A percentile compares a stretch with the other conserved stretches of the same genome.
Evolutionary conservation across 35 echinoderm and acorn worm species (phyloP).

Genomic region (Diadema setosum): DNA sequence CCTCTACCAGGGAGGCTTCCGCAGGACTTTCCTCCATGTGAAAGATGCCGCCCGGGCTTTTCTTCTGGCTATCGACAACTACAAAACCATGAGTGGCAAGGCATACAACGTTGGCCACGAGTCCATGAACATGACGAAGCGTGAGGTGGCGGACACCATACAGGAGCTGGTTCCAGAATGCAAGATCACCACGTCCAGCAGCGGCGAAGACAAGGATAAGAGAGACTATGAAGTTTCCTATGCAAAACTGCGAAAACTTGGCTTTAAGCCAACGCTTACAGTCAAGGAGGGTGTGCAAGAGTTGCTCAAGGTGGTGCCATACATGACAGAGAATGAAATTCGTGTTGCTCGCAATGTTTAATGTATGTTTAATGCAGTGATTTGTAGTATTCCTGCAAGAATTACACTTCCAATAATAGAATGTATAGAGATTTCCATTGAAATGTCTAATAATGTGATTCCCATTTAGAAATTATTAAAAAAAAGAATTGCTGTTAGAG

Average conservation of each 20-base stretch:
- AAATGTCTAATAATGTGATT: too few species aligned
- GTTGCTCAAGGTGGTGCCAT: slow-evolving; percentile 60
- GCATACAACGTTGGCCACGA: slow-evolving; percentile 71
- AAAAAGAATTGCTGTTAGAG: too few species aligned
- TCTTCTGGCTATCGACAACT: slow-evolving; percentile 56
- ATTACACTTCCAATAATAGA: too few species aligned
- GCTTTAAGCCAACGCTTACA: slow-evolving; percentile 36
- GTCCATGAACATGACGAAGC: slow-evolving; percentile 76
- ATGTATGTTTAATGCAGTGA: too few species aligned
- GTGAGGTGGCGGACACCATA: slow-evolving; percentile 47
- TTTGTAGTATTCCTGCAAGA: too few species aligned
- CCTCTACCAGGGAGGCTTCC: slow-evolving; percentile 64
- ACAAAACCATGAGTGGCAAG: slow-evolving; percentile 61
- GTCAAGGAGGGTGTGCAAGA: slow-evolving; percentile 56
- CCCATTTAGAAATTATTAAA: too few species aligned
- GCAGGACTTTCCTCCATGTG: slow-evolving; percentile 69
- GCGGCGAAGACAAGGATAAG: slow-evolving; percentile 74
- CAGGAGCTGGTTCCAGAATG: slow-evolving; percentile 34
- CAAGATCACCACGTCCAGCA: slow-evolving; percentile 11
- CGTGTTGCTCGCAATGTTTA: slow-evolving; percentile 54
- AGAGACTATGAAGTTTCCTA: slow-evolving; percentile 77
- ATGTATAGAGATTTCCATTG: too few species aligned
- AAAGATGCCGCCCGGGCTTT: slow-evolving; percentile 58
- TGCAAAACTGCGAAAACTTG: slow-evolving; percentile 40
- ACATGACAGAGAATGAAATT: slow-evolving; percentile 35